Evolutionary conservation across 2,888 invertebrate genomes (phyloP).

Genomic region (Athripsodes cinereus): DNA sequence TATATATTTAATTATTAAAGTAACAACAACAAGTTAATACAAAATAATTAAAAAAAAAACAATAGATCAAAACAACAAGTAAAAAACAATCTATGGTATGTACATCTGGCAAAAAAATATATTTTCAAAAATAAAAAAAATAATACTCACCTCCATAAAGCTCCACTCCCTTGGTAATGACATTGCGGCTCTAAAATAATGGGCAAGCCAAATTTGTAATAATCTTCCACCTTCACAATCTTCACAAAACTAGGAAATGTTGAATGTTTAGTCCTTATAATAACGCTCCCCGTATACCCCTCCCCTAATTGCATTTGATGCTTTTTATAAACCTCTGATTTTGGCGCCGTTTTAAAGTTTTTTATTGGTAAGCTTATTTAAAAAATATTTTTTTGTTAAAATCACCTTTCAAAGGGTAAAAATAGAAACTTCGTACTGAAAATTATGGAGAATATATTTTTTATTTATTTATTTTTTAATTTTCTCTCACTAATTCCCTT

Average conservation of each 20-base stretch:
- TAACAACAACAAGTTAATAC: too few relatives aligned
- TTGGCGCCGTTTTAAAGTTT: conserved; percentile 10
- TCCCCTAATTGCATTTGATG: conserved; percentile 9
- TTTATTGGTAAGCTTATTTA: neutral
- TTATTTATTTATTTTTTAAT: neutral
- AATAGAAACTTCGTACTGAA: too few relatives aligned
- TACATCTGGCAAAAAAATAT: too few relatives aligned
- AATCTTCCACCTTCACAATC: conserved; percentile 3
- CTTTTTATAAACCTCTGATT: neutral
- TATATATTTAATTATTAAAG: too few relatives aligned
- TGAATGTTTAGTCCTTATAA: conserved; percentile 5
- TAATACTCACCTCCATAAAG: conserved; percentile 46
- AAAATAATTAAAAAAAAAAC: too few relatives aligned
- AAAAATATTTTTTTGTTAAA: neutral
- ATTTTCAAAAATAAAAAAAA: too few relatives aligned
- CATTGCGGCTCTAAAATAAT: conserved; percentile 43
- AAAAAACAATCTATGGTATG: too few relatives aligned
- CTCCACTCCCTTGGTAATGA: conserved; percentile 57
- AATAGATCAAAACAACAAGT: too few relatives aligned
- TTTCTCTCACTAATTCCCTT: neutral
- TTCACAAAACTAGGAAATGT: neutral
- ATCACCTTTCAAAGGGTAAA: too few relatives aligned
- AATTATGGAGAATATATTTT: neutral
- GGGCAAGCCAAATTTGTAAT: conserved; percentile 30
- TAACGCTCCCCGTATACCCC: neutral